phyloP scores from a whole-genome alignment of 2,888 invertebrate species.

The Amaurobius ferox region DNA sequence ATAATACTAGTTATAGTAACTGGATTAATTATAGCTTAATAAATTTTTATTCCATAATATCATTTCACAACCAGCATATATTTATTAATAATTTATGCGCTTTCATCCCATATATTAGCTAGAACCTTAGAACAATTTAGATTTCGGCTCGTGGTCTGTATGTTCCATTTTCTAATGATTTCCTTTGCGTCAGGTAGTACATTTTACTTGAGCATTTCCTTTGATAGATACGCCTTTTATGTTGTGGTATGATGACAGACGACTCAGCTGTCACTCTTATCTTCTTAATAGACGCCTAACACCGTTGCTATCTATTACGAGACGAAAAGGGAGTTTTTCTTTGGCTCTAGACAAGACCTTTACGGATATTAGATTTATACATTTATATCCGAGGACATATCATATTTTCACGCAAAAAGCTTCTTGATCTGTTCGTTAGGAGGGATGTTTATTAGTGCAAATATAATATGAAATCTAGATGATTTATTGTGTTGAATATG shows the following conservation, averaged over 20 bases:
- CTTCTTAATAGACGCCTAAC: conserved; percentile 16
- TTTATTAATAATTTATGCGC: no score
- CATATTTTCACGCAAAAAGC: neutral
- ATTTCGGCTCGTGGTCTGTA: no score
- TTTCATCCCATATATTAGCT: no score
- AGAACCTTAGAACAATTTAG: no score
- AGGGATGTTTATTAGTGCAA: no score
- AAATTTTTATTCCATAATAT: no score
- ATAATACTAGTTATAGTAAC: no score
- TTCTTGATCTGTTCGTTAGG: neutral
- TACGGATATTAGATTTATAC: conserved; percentile 1
- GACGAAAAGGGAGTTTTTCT: neutral
- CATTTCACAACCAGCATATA: no score
- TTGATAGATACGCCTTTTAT: conserved; percentile 14
- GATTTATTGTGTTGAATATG: no score
- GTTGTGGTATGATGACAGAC: conserved; percentile 5
- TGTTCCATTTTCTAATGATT: neutral
- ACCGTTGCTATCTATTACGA: conserved; percentile 9
- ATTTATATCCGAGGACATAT: neutral
- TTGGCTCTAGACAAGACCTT: neutral
- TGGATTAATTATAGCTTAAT: no score
- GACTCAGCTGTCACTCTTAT: conserved; percentile 14
- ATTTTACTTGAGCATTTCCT: neutral
- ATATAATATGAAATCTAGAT: no score
- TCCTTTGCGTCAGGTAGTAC: neutral